Base-by-base conservation (phyloP, 1,140 invertebrate species). In the Odontomachus brunneus region DNA sequence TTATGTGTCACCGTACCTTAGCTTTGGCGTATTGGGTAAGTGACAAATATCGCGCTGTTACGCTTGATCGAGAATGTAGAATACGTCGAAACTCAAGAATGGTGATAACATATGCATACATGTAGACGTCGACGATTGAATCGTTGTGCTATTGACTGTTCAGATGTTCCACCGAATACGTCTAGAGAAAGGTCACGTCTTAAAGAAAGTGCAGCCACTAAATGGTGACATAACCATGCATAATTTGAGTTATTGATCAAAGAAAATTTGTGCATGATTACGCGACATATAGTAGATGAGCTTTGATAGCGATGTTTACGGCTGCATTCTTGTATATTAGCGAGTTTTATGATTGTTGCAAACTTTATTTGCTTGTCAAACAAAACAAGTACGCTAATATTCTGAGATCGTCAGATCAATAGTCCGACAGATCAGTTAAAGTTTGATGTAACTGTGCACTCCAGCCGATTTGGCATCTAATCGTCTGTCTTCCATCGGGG, bases 131-230 rank as follows among this genome's bases (percentile, higher is more conserved):
- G 19, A 15, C 29, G 1, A 33, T 65, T 3, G 17, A 65, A 33
- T 67, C 14, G n/a, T 5, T 26, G 3, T n/a, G 14, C 15, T 5
- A 44, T 48, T 26, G 26, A 22, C 67, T 26, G 24, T 44, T 53
- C 15, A 97, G 97, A 94, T 97, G 84, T 98, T 97, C 89, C 94
- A 96, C 84, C 94, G 96, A 88, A 93, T 98, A 66, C 95, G 95
- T 59, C 95, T 96, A 82, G 93, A 95, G 62, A 95, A 96, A 59
- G 96, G 96, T 9, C 92, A 96, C 29, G 92, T 96, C 48, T 93
- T 97, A 80, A 96, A 96, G 82, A 99, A 98, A 93, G 90, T 99
- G 14, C 91, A 96, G 62, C 95, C 97, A 0, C 93, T 99, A 5
- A 93, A 95, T 55, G 98, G 98, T 9, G 97, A 97, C 86, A 93